Evolutionary conservation across 2,888 invertebrate species (phyloP).

Genomic region (Mantis religiosa): DNA sequence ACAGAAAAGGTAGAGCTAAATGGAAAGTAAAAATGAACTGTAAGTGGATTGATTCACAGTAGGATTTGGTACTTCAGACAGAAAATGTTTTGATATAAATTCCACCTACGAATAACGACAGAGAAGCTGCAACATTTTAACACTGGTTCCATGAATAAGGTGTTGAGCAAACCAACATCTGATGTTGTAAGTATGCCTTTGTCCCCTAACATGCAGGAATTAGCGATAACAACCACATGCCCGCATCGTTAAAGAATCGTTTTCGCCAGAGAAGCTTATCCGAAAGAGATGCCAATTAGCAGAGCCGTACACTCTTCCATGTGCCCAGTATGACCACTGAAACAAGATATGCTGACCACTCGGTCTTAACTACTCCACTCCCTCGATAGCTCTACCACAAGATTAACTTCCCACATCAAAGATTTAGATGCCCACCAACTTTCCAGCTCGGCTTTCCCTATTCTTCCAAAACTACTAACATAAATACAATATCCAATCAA

Average conservation of each 20-base stretch:
- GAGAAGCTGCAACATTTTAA: no score
- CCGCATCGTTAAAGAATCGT: not conserved
- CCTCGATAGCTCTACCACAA: not conserved
- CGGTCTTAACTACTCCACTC: not conserved
- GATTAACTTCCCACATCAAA: not conserved
- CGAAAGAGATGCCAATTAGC: not conserved
- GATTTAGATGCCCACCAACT: not conserved
- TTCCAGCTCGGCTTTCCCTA: not conserved
- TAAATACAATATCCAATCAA: not conserved
- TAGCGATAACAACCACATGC: not conserved
- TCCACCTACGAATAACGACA: no score
- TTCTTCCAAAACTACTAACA: not conserved
- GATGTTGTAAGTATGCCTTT: not conserved
- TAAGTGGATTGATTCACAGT: no score
- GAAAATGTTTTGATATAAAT: no score
- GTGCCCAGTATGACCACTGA: not conserved
- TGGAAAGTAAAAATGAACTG: no score
- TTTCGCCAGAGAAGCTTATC: not conserved
- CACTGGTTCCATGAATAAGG: not conserved
- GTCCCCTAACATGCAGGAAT: not conserved
- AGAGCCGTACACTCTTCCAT: not conserved
- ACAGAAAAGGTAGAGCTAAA: no score
- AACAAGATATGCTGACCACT: not conserved
- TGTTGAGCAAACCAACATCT: not conserved
- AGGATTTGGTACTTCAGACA: no score